Conservation (phyloP, 1,140 invertebrate species). For the Drosophila murphyi region DNA sequence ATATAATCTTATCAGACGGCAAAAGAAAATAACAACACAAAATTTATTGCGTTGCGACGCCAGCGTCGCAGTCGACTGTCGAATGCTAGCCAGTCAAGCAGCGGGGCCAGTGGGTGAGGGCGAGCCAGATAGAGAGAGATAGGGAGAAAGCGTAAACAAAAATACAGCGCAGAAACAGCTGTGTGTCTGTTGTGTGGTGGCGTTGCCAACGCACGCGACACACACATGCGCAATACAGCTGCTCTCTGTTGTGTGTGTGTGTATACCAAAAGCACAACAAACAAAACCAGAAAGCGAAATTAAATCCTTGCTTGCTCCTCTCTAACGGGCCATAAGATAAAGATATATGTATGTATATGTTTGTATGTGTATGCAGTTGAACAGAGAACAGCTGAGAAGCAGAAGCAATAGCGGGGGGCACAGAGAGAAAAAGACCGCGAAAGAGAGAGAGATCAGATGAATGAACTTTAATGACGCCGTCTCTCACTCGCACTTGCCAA, state of each 20-base stretch:
- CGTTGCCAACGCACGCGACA: slow-evolving; percentile 20
- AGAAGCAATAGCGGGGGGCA: slow-evolving; percentile 20
- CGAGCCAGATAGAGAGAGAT: slow-evolving; percentile 21
- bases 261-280: slow-evolving; percentile 31
- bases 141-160: slow-evolving; percentile 55
- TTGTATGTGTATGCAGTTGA: background rate
- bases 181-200: slow-evolving; percentile 23
- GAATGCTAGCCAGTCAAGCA: slow-evolving; percentile 6
- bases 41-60: slow-evolving; percentile 68
- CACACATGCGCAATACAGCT: slow-evolving; percentile 64
- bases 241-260: slow-evolving; percentile 19
- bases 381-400: slow-evolving; percentile 62
- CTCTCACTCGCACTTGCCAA: slow-evolving; percentile 33
- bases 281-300: slow-evolving; percentile 39
- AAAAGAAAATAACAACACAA: slow-evolving; percentile 58
- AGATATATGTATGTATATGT: background rate
- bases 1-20: slow-evolving; percentile 64
- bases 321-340: slow-evolving; percentile 7
- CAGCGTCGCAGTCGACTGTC: slow-evolving; percentile 10
- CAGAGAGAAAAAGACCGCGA: background rate
- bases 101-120: slow-evolving; percentile 19
- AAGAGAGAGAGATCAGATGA: slow-evolving; percentile 46
- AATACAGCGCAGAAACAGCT: slow-evolving; percentile 64
- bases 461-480: slow-evolving; percentile 41
- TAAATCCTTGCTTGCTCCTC: slow-evolving; percentile 40